Evolutionary conservation across 2,797 vertebrate genomes (phyloP), one percentile per base, ranked within the genome.

Genomic region (Danio albolineatus): DNA sequence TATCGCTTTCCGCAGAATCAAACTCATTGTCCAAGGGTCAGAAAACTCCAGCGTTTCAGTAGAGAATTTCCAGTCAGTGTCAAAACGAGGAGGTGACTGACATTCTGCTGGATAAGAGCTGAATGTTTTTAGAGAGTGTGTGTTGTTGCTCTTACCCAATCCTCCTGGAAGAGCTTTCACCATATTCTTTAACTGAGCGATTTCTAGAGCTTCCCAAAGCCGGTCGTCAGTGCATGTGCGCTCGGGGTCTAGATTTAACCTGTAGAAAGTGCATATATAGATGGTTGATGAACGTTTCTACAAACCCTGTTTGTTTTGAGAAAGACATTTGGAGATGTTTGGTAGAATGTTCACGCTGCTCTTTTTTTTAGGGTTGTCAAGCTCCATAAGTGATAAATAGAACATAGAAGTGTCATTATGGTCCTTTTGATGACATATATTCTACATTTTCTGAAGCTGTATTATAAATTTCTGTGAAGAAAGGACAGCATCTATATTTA

Each of bases 141-240:
- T 51, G 8, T 51, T 12, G 12, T 66, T 16, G 56, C 12, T 10
- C 72, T 16, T 94, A 99, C 97, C 97, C 49, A 99, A 91, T 44
- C 98, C 98, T 90, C 98, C 98, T 1, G 97, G 96, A 75, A 99
- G 90, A 0, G 94, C 90, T 81, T 98, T 99, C 81, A 99, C 98
- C 96, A 99, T 95, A 85, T 99, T 96, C 93, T 99, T 99, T 80
- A 99, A 86, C 89, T 99, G 98, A 78, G 98, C 98, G 61, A 99
- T 99, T 92, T 99, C 98, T 48, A 99, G 88, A 39, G 98, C 98
- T 91, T 99, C 98, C 98, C 98, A 99, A 51, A 99, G 97, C n/a
- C 96, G 92, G 61, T 98, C 96, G 1, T 99, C 98, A 0, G 94
- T 95, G 79, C 98, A 98, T 73, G 93, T 97, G 87, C 94, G 91